Evolutionary conservation across 1,140 invertebrate species (phyloP), one percentile per base, ranked within the genome.

Genomic region (Kradibia gibbosae): DNA sequence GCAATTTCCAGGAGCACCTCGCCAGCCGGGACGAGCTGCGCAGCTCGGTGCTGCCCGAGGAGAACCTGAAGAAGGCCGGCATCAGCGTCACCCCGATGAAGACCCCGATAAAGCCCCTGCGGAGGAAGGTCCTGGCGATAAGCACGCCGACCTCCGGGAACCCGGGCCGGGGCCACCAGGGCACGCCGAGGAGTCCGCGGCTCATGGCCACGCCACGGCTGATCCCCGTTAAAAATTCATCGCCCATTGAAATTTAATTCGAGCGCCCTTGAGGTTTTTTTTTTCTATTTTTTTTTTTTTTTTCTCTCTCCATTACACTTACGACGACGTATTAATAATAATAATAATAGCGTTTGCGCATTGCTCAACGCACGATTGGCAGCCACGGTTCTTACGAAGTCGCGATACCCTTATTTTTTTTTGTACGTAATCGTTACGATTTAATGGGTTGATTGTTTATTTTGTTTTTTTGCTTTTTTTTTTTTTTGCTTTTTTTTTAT

Each of bases 1-100:
- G 83, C 74, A 83, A 90, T 75, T 91, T 91, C 78, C 88, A 90
- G 82, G 87, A 90, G n/a, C 88, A 91, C 57, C 82, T 91, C 39
- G 86, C 86, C 4, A 62, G 86, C 2, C 86, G 85, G 8, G 85
- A 87, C 22, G 90, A 91, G 77, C 55, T 91, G 8, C 83, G 90
- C 8, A 91, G 90, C 71, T 91, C 90, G 0, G 83, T 89, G 60
- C 53, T 91, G 22, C 86, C 88, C 1, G 85, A 86, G 1, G 80
- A 88, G 13, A 10, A 85, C 11, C 13, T 87, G 22, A 77, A 74
- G 31, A 87, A 72, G 36, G n/a, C 81, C n/a, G 77, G 60, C 17
- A 25, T 42, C 10, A 86, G 80, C 45, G 22, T 2, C 22, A 65
- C 53, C 1, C 39, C 53, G 5, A 82, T 90, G 8, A 86, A 88